phyloP scores from a whole-genome alignment of 2,113 vertebrate genomes.

The Lophura nycthemera region DNA sequence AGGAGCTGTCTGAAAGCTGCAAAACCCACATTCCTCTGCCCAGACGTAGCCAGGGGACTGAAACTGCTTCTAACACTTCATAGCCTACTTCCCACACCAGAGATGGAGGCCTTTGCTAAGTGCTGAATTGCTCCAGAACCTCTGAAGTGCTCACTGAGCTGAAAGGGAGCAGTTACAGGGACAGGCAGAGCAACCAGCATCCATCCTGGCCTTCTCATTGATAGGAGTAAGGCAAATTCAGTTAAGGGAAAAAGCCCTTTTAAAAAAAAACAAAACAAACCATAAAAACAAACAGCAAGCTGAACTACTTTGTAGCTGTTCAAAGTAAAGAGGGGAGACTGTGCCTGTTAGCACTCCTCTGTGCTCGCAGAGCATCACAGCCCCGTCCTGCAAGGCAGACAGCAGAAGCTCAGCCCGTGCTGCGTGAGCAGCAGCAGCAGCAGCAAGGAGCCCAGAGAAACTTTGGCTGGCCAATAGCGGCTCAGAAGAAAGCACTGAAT shows the following conservation, averaged over 20 bases:
- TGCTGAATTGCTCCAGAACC: neutral
- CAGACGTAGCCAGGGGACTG: neutral
- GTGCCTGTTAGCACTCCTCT: neutral
- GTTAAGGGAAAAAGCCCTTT: neutral
- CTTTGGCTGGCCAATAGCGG: neutral
- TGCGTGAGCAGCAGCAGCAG: neutral
- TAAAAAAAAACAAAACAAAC: neutral
- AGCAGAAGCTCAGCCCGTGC: too few relatives aligned
- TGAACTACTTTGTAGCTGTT: neutral
- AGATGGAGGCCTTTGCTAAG: neutral
- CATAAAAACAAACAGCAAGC: neutral
- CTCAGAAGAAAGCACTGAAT: neutral
- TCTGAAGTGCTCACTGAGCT: neutral
- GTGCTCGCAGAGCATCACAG: neutral
- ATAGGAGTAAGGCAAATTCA: neutral
- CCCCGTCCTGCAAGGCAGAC: rapidly evolving
- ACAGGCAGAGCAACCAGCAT: neutral
- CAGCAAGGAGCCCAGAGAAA: neutral
- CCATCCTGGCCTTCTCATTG: neutral
- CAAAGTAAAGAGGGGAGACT: neutral
- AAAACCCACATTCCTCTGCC: neutral
- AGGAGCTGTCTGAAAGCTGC: neutral
- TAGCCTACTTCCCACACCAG: neutral
- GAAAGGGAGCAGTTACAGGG: neutral
- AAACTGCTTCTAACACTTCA: neutral